Conservation (phyloP, 2,113 vertebrate species). For the Microcebus ravelobensis region DNA sequence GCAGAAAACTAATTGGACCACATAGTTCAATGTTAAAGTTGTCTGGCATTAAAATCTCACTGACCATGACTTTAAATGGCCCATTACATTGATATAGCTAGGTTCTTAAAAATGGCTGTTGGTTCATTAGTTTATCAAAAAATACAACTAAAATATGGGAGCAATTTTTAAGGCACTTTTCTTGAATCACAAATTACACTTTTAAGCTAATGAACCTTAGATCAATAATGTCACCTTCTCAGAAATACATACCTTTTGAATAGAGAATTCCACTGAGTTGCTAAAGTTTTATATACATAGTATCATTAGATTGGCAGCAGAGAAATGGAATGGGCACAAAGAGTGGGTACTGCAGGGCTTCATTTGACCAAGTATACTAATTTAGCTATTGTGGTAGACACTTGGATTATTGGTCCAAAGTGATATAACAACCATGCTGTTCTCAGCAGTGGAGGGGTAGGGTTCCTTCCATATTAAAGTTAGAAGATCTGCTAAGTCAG, state of each 20-base stretch:
- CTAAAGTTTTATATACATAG: not conserved
- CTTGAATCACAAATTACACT: conserved; percentile 32
- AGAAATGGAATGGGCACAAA: not conserved
- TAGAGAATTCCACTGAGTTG: conserved; percentile 64
- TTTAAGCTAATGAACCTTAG: conserved; percentile 54
- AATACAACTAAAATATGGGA: conserved; percentile 1
- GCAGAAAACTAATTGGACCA: not conserved
- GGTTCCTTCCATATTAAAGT: not conserved
- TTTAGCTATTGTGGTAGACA: not conserved
- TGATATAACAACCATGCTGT: not conserved
- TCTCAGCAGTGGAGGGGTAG: not conserved
- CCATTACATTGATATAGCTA: not conserved
- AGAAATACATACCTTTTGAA: conserved; percentile 7
- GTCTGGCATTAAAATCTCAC: not conserved
- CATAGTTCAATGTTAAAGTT: not conserved
- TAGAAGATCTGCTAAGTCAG: not conserved
- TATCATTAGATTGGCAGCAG: not conserved
- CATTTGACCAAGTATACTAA: not conserved
- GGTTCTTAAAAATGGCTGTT: not conserved
- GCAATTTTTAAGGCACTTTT: not conserved
- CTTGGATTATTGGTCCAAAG: not conserved
- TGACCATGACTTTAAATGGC: not conserved
- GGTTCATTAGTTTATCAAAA: not conserved
- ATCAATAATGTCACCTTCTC: not conserved
- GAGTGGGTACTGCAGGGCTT: not conserved